These are phyloP conservation scores for Mythimna lalbum DNA, from an alignment of 2,888 invertebrate species.

Conservation along the genomic window DNA sequence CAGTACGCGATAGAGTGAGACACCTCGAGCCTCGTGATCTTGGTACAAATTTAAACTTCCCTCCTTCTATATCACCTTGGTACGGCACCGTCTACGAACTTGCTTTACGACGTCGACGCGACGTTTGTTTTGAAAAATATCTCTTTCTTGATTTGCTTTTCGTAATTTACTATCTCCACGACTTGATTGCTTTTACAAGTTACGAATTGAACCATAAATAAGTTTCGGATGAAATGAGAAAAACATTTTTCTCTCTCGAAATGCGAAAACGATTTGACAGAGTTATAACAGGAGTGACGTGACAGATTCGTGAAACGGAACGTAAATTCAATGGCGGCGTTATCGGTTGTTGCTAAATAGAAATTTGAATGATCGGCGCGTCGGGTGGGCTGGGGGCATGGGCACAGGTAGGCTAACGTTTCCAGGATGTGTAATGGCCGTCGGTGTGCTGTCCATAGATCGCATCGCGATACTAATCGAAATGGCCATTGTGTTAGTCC, in stretches of 20 bases:
- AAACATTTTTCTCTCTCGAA: conserved; percentile 31
- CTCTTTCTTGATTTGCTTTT: conserved; percentile 45
- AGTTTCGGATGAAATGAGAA: conserved; percentile 23
- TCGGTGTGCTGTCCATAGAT: conserved; percentile 70
- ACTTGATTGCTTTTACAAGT: conserved; percentile 52
- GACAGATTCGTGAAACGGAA: conserved; percentile 52
- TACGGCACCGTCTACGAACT: conserved; percentile 37
- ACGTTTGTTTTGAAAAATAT: conserved; percentile 41
- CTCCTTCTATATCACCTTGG: conserved; percentile 42
- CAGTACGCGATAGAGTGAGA: conserved; percentile 59
- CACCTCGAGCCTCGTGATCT: conserved; percentile 59
- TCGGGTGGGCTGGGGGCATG: conserved; percentile 44
- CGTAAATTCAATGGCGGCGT: conserved; percentile 51
- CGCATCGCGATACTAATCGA: conserved; percentile 82
- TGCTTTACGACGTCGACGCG: conserved; percentile 44
- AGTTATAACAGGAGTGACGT: conserved; percentile 15
- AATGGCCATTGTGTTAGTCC: conserved; percentile 78
- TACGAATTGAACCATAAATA: conserved; percentile 35
- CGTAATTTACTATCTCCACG: conserved; percentile 29
- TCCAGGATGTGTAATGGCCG: conserved; percentile 72
- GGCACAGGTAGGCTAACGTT: conserved; percentile 60
- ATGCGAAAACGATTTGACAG: conserved; percentile 30
- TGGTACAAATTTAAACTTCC: conserved; percentile 67
- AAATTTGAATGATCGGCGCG: conserved; percentile 60
- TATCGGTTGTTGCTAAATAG: conserved; percentile 63